These are phyloP conservation scores for Tipula confusa DNA, from an alignment of 2,888 invertebrate genomes.

Conservation along the genomic window DNA sequence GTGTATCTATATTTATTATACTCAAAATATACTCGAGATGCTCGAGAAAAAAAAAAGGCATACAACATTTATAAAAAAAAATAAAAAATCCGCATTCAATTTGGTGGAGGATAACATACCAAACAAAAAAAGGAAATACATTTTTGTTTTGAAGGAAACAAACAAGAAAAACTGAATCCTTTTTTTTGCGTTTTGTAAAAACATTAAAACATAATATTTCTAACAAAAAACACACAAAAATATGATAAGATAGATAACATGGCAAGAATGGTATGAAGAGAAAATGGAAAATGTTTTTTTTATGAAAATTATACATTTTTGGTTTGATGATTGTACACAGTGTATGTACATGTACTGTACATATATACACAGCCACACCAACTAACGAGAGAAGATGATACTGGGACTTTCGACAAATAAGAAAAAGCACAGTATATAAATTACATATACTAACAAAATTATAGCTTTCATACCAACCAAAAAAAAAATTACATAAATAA, in stretches of 20 bases:
- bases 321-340: neutral
- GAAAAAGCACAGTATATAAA: slow-evolving; percentile 20
- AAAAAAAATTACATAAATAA: slow-evolving; percentile 44
- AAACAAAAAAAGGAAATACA: neutral
- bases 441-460: neutral
- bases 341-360: neutral
- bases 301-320: neutral
- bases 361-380: neutral
- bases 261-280: neutral
- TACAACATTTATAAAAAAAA: slow-evolving; percentile 5
- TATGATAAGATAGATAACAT: slow-evolving; percentile 25
- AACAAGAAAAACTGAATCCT: neutral
- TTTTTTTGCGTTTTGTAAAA: neutral
- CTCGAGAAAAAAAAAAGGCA: neutral
- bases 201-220: slow-evolving; percentile 12
- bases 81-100: slow-evolving; percentile 4
- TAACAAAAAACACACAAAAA: neutral
- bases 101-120: slow-evolving; percentile 1
- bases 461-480: neutral
- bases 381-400: neutral
- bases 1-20: neutral
- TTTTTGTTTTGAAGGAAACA: neutral
- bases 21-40: neutral
- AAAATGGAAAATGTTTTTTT: slow-evolving; percentile 9
- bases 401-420: neutral